Conservation (phyloP, 2,113 vertebrate species). For the Mola mola region DNA sequence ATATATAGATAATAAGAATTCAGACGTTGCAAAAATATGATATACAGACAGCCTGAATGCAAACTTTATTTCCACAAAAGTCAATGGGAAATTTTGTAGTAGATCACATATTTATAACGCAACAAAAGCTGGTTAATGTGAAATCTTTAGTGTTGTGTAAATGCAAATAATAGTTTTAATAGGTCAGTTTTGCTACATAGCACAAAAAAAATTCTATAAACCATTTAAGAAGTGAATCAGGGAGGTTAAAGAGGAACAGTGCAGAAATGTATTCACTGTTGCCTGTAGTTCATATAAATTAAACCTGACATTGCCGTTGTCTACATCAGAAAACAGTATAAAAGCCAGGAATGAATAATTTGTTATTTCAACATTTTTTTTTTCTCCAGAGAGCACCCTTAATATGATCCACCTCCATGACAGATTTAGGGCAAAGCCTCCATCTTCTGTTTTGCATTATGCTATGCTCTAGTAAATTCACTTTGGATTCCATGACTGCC, state of each 20-base stretch:
- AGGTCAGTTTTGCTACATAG: too few relatives aligned
- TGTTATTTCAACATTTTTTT: slow-evolving; percentile 70
- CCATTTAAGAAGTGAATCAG: not conserved
- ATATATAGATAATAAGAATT: too few relatives aligned
- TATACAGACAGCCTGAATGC: too few relatives aligned
- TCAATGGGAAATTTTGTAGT: too few relatives aligned
- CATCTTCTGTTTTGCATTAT: slow-evolving; percentile 11
- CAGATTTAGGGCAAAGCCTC: slow-evolving; percentile 35
- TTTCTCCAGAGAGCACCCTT: slow-evolving; percentile 60
- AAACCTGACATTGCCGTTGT: slow-evolving; percentile 40
- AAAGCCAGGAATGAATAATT: slow-evolving; percentile 44
- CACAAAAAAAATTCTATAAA: too few relatives aligned
- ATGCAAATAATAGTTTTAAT: too few relatives aligned
- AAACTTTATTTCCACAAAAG: too few relatives aligned
- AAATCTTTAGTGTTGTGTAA: too few relatives aligned
- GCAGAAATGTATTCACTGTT: slow-evolving; percentile 23
- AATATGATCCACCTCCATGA: slow-evolving; percentile 54
- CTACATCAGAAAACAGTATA: slow-evolving; percentile 42
- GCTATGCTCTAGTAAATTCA: slow-evolving; percentile 62
- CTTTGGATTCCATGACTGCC: slow-evolving; percentile 44
- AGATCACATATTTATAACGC: too few relatives aligned
- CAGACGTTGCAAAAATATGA: too few relatives aligned
- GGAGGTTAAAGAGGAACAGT: slow-evolving; percentile 8
- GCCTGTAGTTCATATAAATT: slow-evolving; percentile 19
- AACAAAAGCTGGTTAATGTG: too few relatives aligned